phyloP scores from a whole-genome alignment of 2,113 vertebrate genomes.

The Podarcis cretensis region DNA sequence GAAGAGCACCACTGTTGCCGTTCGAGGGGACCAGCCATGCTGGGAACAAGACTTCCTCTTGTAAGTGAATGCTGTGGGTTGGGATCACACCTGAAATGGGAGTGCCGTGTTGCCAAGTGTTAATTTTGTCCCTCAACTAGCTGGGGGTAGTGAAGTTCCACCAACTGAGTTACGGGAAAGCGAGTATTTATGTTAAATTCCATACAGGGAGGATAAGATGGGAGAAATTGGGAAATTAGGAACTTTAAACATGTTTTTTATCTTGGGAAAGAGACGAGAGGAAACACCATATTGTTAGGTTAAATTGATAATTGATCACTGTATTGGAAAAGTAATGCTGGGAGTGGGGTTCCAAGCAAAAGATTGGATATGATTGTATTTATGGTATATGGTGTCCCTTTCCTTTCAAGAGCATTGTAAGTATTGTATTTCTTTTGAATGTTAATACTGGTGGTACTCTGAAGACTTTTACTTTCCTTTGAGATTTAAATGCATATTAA shows the following conservation, averaged over 20 bases:
- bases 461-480: no score
- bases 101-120: background rate
- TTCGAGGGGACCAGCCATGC: conserved; percentile 90
- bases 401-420: no score
- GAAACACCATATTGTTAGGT: no score
- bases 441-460: no score
- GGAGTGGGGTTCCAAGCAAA: no score
- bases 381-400: no score
- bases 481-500: no score
- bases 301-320: no score
- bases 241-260: no score
- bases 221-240: background rate
- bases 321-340: no score
- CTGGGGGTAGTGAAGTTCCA: background rate
- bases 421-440: no score
- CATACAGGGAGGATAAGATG: background rate
- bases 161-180: background rate
- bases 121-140: background rate
- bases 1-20: conserved; percentile 92
- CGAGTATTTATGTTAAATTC: background rate
- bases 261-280: no score
- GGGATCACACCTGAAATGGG: background rate
- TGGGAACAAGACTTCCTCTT: conserved; percentile 99
- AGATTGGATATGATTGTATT: background rate
- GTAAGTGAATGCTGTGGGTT: conserved; percentile 82